Evolutionary conservation across 2,113 vertebrate genomes (phyloP).

Genomic region (Anolis sagrei): DNA sequence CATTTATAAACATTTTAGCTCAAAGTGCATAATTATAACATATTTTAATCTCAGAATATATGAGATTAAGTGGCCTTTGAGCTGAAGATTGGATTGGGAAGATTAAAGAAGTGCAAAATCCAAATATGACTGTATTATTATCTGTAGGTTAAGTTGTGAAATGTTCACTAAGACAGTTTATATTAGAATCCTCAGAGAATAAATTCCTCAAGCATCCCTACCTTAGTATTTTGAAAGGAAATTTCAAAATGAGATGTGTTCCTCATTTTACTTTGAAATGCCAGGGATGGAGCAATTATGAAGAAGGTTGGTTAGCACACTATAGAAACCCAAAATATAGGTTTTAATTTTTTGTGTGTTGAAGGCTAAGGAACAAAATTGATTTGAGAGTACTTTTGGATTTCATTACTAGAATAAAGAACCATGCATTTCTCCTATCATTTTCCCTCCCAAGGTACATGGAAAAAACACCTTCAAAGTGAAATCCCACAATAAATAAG

Average conservation of each 20-base stretch:
- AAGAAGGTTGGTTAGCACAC: neutral
- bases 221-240: neutral
- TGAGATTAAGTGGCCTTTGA: too few relatives aligned
- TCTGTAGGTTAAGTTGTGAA: neutral
- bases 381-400: neutral
- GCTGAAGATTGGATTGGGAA: too few relatives aligned
- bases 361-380: neutral
- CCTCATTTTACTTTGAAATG: neutral
- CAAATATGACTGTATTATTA: neutral
- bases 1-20: neutral
- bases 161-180: neutral
- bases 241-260: neutral
- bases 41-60: neutral
- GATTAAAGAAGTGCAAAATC: neutral
- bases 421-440: neutral
- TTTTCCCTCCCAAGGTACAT: neutral
- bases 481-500: neutral
- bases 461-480: neutral
- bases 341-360: neutral
- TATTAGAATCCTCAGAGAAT: neutral
- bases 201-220: neutral
- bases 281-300: neutral
- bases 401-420: slow-evolving; percentile 4
- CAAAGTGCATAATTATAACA: neutral
- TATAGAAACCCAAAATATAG: neutral